Percentiles rank a stretch among this genome's conserved stretches.
Conservation (phyloP, 2,888 invertebrate species). For the Acleris sparsana region DNA sequence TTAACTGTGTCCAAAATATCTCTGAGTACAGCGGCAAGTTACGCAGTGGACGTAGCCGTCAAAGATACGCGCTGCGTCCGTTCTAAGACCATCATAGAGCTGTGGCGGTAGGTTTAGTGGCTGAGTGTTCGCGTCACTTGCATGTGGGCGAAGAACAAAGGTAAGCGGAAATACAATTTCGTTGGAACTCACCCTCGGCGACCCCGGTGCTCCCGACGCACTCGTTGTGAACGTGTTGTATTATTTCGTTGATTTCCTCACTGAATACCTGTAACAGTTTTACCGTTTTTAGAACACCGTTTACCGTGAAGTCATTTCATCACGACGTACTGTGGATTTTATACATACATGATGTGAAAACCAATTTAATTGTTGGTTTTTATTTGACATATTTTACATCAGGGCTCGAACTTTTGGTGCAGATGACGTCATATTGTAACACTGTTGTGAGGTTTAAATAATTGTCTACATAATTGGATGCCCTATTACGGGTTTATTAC, state of each 20-base stretch:
- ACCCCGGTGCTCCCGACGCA: conserved; percentile 77
- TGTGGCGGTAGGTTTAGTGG: conserved; percentile 54
- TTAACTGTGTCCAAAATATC: too few relatives aligned
- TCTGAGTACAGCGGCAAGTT: too few relatives aligned
- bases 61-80: not conserved
- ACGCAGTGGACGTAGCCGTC: too few relatives aligned
- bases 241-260: conserved; percentile 80
- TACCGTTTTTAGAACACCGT: conserved; percentile 32
- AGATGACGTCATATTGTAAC: too few relatives aligned
- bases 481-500: too few relatives aligned
- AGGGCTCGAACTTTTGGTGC: too few relatives aligned
- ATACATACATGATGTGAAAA: too few relatives aligned
- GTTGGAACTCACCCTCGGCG: conserved; percentile 75
- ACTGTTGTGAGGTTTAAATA: too few relatives aligned
- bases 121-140: conserved; percentile 68
- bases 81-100: conserved; percentile 33
- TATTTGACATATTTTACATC: too few relatives aligned
- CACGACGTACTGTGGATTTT: not conserved
- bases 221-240: conserved; percentile 76
- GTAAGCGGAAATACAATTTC: conserved; percentile 64
- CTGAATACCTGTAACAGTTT: conserved; percentile 73
- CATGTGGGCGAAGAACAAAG: conserved; percentile 72
- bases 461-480: too few relatives aligned
- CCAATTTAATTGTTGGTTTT: too few relatives aligned
- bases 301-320: conserved; percentile 37